Percentiles rank a stretch among this genome's conserved stretches.
Conservation (phyloP, 2,888 invertebrate genomes). For the Hymenopus coronatus region DNA sequence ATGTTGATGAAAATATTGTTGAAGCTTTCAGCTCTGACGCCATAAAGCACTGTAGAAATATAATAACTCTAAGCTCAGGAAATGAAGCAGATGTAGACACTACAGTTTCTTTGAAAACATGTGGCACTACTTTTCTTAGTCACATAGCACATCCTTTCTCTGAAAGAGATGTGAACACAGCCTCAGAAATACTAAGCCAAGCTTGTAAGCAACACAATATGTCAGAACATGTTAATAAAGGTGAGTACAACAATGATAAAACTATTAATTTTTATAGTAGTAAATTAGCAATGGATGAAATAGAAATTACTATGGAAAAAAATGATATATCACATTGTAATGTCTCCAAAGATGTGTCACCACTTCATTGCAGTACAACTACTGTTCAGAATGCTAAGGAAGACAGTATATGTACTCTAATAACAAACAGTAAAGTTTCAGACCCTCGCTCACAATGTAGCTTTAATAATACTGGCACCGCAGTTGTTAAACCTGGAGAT, state of each 20-base stretch:
- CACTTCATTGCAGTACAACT: not conserved
- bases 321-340: not conserved
- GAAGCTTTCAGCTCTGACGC: not conserved
- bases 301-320: not conserved
- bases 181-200: not conserved
- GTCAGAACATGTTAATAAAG: not conserved
- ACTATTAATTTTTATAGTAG: not conserved
- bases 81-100: conserved; percentile 12
- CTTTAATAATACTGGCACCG: not conserved
- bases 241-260: not conserved
- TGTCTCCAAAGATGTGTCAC: not conserved
- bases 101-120: not conserved
- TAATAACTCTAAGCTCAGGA: not conserved
- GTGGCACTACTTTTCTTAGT: not conserved
- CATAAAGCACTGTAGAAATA: not conserved
- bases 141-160: not conserved
- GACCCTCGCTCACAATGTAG: not conserved
- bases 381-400: not conserved
- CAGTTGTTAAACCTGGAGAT: not conserved
- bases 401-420: not conserved
- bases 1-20: not conserved
- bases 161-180: not conserved
- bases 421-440: not conserved
- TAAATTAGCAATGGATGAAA: not conserved
- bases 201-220: not conserved